Base-by-base conservation (phyloP, 2,888 invertebrate genomes). In the Harpalus rubripes region DNA sequence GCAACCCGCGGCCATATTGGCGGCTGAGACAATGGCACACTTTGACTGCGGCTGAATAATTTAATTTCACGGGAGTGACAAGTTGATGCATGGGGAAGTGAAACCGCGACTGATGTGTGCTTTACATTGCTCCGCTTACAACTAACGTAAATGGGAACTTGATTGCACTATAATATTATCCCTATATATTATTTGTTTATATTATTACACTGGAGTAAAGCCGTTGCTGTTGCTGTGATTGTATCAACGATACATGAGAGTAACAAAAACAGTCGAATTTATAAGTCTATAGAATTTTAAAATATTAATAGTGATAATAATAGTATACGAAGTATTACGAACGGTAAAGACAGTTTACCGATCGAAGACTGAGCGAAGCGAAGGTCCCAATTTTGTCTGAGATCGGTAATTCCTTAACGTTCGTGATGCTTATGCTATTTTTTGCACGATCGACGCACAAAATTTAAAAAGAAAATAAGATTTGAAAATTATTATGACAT, bases 11-110 rank as follows among this genome's bases (percentile, higher is more conserved):
- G 68, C 68, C 68, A 74, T 74, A 74, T 74, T 41, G 72, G 44
- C 72, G 18, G 32, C 68, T 68, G 68, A n/a, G 18, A 74, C 44
- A 41, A 44, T 74, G 72, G 44, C 72, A 74, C 72, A 74, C 72
- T 74, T 74, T 74, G 72, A 74, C 72, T 74, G 44, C 22, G 72
- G 72, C 52, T 74, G 44, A 74, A 74, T 74, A 74, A 74, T 74
- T 74, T 74, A 74, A 74, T 74, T 74, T 74, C 22, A 18, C 18
- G 8, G 16, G 72, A 74, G 41, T 74, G 44, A 44, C 44, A 74
- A 74, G 72, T 68, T 74, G 72, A 74, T 74, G 72, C 72, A 74
- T 74, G 72, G 44, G 44, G 26, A 32, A n/a, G 32, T 4, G 44
- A 44, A 74, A 74, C 41, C 72, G 72, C 72, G 41, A 68, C 22